Evolutionary conservation across 1,140 invertebrate species (phyloP).

Genomic region (Trichomalopsis sarcophagae): DNA sequence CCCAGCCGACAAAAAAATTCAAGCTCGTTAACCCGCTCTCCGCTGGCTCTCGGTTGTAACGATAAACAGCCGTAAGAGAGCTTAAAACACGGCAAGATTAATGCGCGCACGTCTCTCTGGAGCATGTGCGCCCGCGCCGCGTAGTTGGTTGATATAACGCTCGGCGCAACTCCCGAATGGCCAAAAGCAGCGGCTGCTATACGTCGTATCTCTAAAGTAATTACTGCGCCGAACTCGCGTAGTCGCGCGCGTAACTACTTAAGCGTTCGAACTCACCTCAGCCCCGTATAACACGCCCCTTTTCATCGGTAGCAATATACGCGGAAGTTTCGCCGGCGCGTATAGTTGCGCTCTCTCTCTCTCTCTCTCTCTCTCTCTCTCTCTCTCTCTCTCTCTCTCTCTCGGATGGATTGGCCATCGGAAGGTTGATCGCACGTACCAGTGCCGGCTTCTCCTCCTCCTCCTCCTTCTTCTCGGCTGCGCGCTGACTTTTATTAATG

Average conservation of each 20-base stretch:
- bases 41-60: neutral
- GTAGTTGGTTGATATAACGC: neutral
- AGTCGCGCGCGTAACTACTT: constrained; percentile 29
- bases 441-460: constrained; percentile 45
- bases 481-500: constrained; percentile 57
- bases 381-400: too few relatives aligned
- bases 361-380: neutral
- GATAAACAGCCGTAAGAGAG: constrained; percentile 45
- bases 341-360: neutral
- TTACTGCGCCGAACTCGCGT: constrained; percentile 21
- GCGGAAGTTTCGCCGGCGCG: constrained; percentile 2
- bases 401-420: constrained; percentile 35
- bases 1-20: constrained; percentile 41
- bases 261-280: constrained; percentile 24
- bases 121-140: neutral
- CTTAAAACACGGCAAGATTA: constrained; percentile 39
- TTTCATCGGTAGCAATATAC: constrained; percentile 40
- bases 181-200: neutral
- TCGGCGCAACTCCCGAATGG: constrained; percentile 16
- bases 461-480: neutral
- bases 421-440: neutral
- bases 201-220: constrained; percentile 40
- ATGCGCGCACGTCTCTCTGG: constrained; percentile 11
- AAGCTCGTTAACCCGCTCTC: constrained; percentile 11
- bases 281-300: constrained; percentile 10